Conservation (phyloP, 2,797 vertebrate species). For the Ceryle rudis region DNA sequence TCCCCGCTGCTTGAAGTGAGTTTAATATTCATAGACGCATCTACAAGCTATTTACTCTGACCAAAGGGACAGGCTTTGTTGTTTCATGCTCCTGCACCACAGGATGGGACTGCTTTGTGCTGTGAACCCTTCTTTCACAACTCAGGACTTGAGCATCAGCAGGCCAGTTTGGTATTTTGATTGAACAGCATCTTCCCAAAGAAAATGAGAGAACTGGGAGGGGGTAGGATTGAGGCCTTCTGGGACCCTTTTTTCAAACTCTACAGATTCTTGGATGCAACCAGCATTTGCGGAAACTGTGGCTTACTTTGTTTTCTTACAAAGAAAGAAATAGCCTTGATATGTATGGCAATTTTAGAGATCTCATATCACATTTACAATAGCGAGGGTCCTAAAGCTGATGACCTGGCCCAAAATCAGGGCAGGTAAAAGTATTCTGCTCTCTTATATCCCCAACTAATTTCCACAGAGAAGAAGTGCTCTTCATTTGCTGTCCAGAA, state of each 20-base stretch:
- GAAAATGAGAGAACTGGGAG: not conserved
- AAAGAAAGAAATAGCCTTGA: not conserved
- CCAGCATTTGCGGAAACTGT: not conserved
- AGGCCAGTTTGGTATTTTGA: not conserved
- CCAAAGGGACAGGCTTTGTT: not conserved
- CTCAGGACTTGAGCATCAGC: not conserved
- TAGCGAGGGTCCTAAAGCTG: not conserved
- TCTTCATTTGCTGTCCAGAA: not conserved
- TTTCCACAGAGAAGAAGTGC: not conserved
- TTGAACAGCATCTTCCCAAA: not conserved
- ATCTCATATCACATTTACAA: not conserved
- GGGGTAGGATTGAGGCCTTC: not conserved
- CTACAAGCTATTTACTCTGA: not conserved
- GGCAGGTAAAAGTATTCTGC: not conserved
- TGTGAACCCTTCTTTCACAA: not conserved
- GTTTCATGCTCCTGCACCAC: not conserved
- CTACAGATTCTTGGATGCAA: not conserved
- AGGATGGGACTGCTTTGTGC: not conserved
- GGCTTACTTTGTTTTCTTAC: not conserved
- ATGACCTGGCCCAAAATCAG: not conserved
- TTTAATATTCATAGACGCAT: constrained; percentile 22
- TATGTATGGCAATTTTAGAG: not conserved
- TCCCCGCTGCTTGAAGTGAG: not conserved
- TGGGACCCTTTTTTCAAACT: not conserved
- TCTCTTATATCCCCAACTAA: not conserved